These are phyloP conservation scores for Oceanodroma leucorhoa DNA, from an alignment of 2,797 vertebrate genomes.

Conservation along the genomic window DNA sequence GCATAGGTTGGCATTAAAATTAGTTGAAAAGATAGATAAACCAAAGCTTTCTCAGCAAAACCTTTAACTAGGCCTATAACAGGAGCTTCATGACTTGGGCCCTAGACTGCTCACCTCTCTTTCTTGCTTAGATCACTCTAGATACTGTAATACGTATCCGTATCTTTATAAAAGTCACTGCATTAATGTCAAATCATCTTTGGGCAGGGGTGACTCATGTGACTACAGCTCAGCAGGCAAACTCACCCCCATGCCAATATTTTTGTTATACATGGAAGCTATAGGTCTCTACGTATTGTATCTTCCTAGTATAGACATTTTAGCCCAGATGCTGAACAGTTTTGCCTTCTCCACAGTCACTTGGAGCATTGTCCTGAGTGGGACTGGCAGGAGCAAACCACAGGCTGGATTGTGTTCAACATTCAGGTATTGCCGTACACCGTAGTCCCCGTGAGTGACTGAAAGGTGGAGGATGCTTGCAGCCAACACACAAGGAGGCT, in stretches of 20 bases:
- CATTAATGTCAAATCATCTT: not conserved
- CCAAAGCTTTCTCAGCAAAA: not conserved
- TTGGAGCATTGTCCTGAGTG: not conserved
- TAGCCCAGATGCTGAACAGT: not conserved
- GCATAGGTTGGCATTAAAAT: not conserved
- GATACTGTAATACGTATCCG: not conserved
- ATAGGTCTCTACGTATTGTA: not conserved
- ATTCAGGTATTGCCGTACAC: rapidly evolving
- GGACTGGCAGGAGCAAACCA: not conserved
- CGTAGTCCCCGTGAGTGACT: rapidly evolving
- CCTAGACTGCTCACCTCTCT: not conserved
- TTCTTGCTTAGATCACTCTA: not conserved
- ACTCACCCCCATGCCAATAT: not conserved
- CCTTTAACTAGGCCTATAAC: not conserved
- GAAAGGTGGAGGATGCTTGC: not conserved
- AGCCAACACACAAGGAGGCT: rapidly evolving
- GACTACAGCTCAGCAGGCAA: not conserved
- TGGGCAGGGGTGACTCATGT: not conserved
- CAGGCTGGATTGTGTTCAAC: not conserved
- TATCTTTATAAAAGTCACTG: not conserved
- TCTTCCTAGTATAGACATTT: not conserved
- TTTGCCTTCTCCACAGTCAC: not conserved
- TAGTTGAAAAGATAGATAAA: not conserved
- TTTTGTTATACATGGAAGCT: not conserved
- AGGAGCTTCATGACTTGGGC: not conserved